Evolutionary conservation across 2,797 vertebrate genomes (phyloP), one percentile per base, ranked within the genome.

Genomic region (Apogon talboti): DNA sequence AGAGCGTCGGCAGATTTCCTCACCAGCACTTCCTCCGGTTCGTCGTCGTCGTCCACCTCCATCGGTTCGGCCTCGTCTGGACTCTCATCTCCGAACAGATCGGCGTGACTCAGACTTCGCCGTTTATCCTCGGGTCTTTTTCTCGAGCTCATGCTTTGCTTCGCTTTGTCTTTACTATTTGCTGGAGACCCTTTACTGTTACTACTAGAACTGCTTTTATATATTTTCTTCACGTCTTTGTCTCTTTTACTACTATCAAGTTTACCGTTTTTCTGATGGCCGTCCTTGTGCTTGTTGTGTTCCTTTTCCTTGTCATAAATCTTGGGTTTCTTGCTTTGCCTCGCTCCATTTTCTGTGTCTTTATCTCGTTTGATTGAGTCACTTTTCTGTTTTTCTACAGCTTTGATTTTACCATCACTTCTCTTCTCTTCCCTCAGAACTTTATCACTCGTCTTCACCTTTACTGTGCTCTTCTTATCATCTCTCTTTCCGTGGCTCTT

Each of bases 41-140:
- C 94, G n/a, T 84, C 68, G 0, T 63, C 66, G 1, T 58, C 55
- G 0, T 81, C 76, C 10, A 83, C 78, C 10, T 89, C 74, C 0
- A 90, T 65, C 0, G 71, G 77, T 3, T 83, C 46, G 0, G 67
- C 85, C 0, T 96, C 96, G 0, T 97, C 96, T 1, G 94, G 96
- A 0, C 97, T 98, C 81, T 99, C 98, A 0, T 96, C 97, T 0
- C 97, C 97, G 1, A 99, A 99, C 71, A 99, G 92, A 49, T 99
- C 98, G 0, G 87, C 94, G 0, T 99, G 97, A 75, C 96, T 98
- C 65, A 98, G 68, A 37, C 95, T 98, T 59, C 63, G 87, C 30
- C 84, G 89, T 66, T 95, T 96, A 35, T 64, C 71, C 51, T 87
- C 87, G 0, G 51, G 50, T 13, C 73, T 87, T 50, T 91, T 77